phyloP scores from a whole-genome alignment of 2,888 invertebrate species.

The Hydroisotoma schaefferi region DNA sequence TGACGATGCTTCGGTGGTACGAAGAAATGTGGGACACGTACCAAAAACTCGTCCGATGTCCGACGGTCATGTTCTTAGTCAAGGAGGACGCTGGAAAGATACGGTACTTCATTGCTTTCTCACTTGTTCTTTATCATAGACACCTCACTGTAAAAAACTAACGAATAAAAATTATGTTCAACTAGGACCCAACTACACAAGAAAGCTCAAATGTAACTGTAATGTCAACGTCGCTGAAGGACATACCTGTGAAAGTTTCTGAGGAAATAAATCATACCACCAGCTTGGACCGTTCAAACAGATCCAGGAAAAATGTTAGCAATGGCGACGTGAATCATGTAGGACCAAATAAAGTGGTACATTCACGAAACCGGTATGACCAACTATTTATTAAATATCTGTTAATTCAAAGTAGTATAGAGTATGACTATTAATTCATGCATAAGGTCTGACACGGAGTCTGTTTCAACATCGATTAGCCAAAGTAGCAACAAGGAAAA shows the following conservation, averaged over 20 bases:
- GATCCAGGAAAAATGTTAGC: constrained; percentile 32
- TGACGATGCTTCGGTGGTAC: constrained; percentile 50
- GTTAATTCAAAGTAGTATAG: neutral
- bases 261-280: constrained; percentile 39
- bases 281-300: constrained; percentile 44
- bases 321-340: constrained; percentile 38
- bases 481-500: constrained; percentile 67
- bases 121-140: no score
- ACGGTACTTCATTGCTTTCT: no score
- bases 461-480: constrained; percentile 72
- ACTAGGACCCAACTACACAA: no score
- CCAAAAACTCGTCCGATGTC: constrained; percentile 42
- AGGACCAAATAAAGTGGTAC: constrained; percentile 30
- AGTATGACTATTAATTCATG: neutral
- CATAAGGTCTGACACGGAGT: constrained; percentile 73
- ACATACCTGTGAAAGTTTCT: constrained; percentile 45
- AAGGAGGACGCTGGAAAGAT: constrained; percentile 22
- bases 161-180: no score
- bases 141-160: no score
- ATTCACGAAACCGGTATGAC: constrained; percentile 39
- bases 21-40: constrained; percentile 18
- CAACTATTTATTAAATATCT: no score
- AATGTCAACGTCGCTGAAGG: constrained; percentile 45
- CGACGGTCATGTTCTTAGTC: constrained; percentile 45
- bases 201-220: constrained; percentile 12